A percentile compares a stretch with the other conserved stretches of the same genome.
phyloP scores from a whole-genome alignment of 2,113 vertebrate species.

The Grantiella picta region DNA sequence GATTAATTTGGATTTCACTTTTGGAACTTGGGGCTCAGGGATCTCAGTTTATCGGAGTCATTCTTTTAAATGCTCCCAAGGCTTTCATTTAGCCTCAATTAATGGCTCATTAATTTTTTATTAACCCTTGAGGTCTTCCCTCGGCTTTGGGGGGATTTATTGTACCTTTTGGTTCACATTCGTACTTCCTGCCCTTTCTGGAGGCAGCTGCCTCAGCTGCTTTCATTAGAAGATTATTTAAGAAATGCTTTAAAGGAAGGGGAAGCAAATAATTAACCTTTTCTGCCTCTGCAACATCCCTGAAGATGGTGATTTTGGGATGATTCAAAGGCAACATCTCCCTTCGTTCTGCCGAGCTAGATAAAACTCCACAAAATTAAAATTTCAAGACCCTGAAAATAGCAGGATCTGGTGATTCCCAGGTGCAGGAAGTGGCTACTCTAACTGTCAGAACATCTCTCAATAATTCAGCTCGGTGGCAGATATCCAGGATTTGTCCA shows the following conservation, averaged over 20 bases:
- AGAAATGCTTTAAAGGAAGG: background rate
- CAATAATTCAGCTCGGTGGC: conserved; percentile 61
- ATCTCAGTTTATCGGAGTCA: background rate
- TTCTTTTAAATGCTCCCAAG: background rate
- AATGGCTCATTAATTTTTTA: background rate
- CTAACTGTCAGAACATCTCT: conserved; percentile 35
- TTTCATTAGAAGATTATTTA: background rate
- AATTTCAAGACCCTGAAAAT: background rate
- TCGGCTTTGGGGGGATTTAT: background rate
- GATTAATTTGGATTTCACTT: background rate
- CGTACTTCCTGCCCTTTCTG: background rate
- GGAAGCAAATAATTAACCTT: background rate
- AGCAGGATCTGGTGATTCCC: background rate
- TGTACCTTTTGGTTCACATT: background rate
- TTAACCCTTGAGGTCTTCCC: background rate
- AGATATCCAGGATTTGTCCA: conserved; percentile 77
- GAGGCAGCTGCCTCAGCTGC: background rate
- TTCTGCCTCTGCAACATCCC: background rate
- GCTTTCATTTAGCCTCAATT: background rate
- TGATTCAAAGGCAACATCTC: background rate
- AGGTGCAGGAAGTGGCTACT: background rate
- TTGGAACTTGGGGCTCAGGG: background rate
- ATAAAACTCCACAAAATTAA: background rate
- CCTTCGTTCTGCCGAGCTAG: background rate
- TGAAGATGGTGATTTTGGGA: background rate